Conservation (phyloP, 1,140 invertebrate genomes). For the Lutraria rhynchaena region DNA sequence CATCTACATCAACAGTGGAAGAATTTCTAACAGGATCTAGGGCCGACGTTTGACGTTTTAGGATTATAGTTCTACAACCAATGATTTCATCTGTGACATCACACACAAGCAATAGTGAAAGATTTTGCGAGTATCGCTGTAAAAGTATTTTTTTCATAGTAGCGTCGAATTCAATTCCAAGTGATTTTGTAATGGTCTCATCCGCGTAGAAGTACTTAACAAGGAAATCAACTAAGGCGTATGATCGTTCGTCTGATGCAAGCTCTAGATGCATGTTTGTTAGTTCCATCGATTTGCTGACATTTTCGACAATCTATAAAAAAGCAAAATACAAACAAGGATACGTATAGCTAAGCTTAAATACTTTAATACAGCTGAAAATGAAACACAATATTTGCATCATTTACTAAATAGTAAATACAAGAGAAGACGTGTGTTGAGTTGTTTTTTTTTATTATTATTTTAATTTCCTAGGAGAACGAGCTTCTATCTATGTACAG, state of each 20-base stretch:
- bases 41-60: too few species aligned
- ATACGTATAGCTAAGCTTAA: too few species aligned
- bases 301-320: constrained; percentile 13
- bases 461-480: too few species aligned
- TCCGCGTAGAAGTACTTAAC: constrained; percentile 6
- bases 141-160: neutral
- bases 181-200: neutral
- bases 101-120: constrained; percentile 29
- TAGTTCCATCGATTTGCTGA: neutral
- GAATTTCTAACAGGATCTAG: too few species aligned
- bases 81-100: constrained; percentile 25
- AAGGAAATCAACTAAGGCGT: constrained; percentile 23
- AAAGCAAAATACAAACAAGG: neutral
- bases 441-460: too few species aligned
- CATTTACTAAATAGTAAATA: too few species aligned
- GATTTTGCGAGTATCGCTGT: neutral
- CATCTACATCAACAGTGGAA: neutral
- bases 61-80: constrained; percentile 19
- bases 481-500: too few species aligned
- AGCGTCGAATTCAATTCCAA: neutral
- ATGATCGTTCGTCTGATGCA: constrained; percentile 4
- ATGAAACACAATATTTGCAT: too few species aligned
- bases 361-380: too few species aligned
- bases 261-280: constrained; percentile 23
- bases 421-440: too few species aligned